phyloP scores from a whole-genome alignment of 2,797 vertebrate species.

The Odontamblyopus rebecca region DNA sequence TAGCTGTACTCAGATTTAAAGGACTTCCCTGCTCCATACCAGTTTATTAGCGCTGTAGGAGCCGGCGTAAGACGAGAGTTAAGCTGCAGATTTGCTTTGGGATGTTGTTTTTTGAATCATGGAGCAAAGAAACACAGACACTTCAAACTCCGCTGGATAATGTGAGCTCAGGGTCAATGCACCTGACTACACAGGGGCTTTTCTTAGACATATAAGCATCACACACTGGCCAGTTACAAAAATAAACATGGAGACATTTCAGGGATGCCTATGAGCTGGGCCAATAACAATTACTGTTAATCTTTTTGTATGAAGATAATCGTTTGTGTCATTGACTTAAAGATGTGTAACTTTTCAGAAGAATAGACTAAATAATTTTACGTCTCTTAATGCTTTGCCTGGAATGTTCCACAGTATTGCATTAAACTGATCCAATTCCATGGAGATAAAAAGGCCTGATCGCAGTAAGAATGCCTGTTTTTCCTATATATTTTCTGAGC shows the following conservation, averaged over 20 bases:
- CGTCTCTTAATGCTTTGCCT: no score
- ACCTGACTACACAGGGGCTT: constrained; percentile 12
- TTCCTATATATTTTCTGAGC: no score
- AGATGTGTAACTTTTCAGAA: no score
- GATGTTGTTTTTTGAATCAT: constrained; percentile 54
- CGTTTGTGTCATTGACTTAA: no score
- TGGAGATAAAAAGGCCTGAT: no score
- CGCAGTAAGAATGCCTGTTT: no score
- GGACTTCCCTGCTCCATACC: constrained; percentile 52
- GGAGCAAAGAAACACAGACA: constrained; percentile 56
- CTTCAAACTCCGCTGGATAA: constrained; percentile 32
- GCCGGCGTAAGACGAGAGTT: constrained; percentile 45
- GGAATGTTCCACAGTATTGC: no score
- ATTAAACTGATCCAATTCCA: no score
- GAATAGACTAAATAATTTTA: no score
- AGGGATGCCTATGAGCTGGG: not conserved
- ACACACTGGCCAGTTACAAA: no score
- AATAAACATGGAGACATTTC: not conserved
- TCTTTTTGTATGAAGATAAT: no score
- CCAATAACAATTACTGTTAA: no score
- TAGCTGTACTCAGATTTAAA: constrained; percentile 62
- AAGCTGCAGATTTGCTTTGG: constrained; percentile 31
- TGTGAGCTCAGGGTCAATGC: constrained; percentile 27
- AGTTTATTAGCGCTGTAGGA: constrained; percentile 49
- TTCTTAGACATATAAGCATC: not conserved